These are phyloP conservation scores for Peromyscus melanophrys DNA, from an alignment of 2,797 vertebrate genomes.

Conservation along the genomic window DNA sequence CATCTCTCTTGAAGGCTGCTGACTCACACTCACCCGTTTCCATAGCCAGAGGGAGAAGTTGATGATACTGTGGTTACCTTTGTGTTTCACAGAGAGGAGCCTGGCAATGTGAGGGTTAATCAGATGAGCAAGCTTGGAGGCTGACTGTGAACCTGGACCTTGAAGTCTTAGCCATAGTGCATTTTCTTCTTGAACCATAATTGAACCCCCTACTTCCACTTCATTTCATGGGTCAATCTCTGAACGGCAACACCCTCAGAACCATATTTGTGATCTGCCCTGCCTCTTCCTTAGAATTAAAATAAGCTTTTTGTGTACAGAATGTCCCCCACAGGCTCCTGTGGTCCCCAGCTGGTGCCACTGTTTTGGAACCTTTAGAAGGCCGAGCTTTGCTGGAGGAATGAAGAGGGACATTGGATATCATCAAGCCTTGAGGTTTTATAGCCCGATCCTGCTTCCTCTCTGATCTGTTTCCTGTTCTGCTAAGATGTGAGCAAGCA, in stretches of 20 bases:
- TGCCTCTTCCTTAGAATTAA: background rate
- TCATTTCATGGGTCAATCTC: background rate
- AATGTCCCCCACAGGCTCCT: background rate
- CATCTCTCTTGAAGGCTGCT: background rate
- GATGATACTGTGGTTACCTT: no score
- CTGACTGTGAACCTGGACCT: accelerated
- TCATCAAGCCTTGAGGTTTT: background rate
- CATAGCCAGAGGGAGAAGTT: background rate
- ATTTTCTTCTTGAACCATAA: background rate
- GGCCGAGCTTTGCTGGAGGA: background rate
- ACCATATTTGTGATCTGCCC: accelerated
- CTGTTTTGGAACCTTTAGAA: background rate
- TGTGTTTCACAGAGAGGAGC: background rate
- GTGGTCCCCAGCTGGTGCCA: background rate
- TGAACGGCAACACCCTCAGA: background rate
- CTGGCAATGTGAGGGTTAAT: accelerated
- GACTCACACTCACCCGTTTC: accelerated
- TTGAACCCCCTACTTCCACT: background rate
- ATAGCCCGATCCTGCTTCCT: background rate
- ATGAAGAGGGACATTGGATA: background rate
- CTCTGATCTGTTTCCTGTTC: background rate
- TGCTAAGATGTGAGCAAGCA: background rate
- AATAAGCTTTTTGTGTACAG: background rate
- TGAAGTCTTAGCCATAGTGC: accelerated
- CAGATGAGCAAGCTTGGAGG: background rate